Conservation (phyloP, 1,140 invertebrate genomes). For the Drosophila sproati region DNA sequence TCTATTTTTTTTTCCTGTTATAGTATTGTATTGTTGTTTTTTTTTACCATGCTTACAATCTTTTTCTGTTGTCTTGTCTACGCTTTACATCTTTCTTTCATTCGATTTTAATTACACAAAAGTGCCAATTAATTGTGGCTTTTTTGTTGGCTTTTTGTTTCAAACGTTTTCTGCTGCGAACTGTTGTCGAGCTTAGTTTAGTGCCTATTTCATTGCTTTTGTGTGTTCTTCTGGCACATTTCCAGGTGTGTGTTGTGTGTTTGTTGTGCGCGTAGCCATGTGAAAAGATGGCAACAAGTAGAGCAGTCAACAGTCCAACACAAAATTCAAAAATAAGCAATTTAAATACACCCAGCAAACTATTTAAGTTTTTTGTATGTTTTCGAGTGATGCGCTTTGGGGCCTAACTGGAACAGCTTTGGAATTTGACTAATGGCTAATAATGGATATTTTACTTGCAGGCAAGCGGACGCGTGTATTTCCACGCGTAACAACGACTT, state of each 20-base stretch:
- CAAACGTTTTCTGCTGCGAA: conserved; percentile 10
- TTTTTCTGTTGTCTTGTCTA: conserved; percentile 28
- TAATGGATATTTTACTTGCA: conserved; percentile 16
- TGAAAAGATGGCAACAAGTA: conserved; percentile 65
- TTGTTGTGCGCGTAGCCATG: conserved; percentile 44
- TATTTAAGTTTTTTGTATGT: too few species aligned
- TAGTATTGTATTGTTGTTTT: conserved; percentile 14
- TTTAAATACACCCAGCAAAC: conserved; percentile 2
- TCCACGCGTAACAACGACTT: conserved; percentile 35
- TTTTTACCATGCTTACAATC: conserved; percentile 8
- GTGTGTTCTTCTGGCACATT: conserved; percentile 33
- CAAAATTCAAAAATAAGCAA: neutral
- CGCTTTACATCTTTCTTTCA: conserved; percentile 62
- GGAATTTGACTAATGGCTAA: conserved; percentile 2
- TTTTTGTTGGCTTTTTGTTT: conserved; percentile 21
- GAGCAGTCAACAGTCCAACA: conserved; percentile 48
- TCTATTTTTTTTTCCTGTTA: conserved; percentile 15
- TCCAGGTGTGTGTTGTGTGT: conserved; percentile 5
- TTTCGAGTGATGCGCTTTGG: too few species aligned
- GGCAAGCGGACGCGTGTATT: conserved; percentile 39
- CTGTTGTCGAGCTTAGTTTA: neutral
- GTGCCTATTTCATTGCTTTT: neutral
- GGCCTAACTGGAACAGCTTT: neutral
- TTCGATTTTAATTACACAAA: conserved; percentile 77
- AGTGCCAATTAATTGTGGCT: conserved; percentile 73